Evolutionary conservation across 2,888 invertebrate genomes (phyloP).

Genomic region (Alentia gelatinosa): DNA sequence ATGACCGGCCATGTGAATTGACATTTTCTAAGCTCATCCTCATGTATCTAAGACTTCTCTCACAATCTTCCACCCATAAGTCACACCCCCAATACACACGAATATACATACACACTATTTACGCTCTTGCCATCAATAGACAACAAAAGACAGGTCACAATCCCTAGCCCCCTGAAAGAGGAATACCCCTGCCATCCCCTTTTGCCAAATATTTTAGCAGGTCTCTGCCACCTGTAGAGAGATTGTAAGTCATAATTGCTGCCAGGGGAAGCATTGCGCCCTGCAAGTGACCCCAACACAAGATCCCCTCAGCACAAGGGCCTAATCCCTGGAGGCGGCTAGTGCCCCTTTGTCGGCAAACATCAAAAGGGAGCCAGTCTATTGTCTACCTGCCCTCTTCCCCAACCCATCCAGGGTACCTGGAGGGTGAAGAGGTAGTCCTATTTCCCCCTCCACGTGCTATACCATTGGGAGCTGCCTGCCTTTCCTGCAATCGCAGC

Average conservation of each 20-base stretch:
- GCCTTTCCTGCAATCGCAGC: background rate
- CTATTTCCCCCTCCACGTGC: background rate
- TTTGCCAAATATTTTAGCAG: background rate
- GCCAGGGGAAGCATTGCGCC: background rate
- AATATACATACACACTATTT: too few species aligned
- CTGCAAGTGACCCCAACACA: background rate
- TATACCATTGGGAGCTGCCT: background rate
- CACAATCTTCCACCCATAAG: too few species aligned
- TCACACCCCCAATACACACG: too few species aligned
- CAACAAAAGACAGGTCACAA: too few species aligned
- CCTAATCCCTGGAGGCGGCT: slow-evolving; percentile 28
- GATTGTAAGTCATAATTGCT: background rate
- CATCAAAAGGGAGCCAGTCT: background rate
- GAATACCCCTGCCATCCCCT: too few species aligned
- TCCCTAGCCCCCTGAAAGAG: too few species aligned
- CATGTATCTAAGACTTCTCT: too few species aligned
- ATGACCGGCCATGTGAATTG: too few species aligned
- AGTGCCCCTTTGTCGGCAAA: background rate
- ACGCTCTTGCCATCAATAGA: too few species aligned
- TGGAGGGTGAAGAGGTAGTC: background rate
- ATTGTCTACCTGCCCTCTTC: slow-evolving; percentile 15
- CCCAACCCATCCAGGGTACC: background rate
- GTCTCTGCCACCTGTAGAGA: background rate
- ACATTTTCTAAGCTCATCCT: too few species aligned
- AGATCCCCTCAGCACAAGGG: slow-evolving; percentile 11